Base-by-base conservation (phyloP, 1,140 invertebrate genomes). In the Pteromalus puparum region DNA sequence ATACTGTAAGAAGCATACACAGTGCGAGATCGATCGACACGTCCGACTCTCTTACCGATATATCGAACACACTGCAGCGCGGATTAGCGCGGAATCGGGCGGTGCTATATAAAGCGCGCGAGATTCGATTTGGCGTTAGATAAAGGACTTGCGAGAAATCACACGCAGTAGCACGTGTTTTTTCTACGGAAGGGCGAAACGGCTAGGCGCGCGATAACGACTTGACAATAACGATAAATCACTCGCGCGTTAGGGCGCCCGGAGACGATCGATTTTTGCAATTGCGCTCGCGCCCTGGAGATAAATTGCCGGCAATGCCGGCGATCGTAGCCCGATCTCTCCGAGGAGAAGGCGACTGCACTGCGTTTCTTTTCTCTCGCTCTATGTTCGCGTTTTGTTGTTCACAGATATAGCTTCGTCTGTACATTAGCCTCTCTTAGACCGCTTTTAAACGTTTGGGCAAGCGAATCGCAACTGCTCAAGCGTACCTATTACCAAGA, bases 161-260 rank as follows among this genome's bases (percentile, higher is more conserved):
- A 24, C 42, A 13, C 30, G 72, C 72, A n/a, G 15, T 21, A 18
- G 15, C 21, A 61, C 34, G 73, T 74, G 73, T 74, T 74, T 74
- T 10, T 24, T 61, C 26, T 65, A 67, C 38, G 24, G n/a, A 78
- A 61, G 75, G 53, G 28, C 72, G 82, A 84, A 84, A 84, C 73
- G 68, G 76, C 82, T 48, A 4, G 3, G 21, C 10, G 68, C 34
- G 78, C 65, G 80, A 85, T 85, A 85, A 85, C 79, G 84, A 82
- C 84, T 85, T 73, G 84, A 85, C 81, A 82, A 86, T 86, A 84
- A 88, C 89, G 87, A 90, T 91, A 90, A 90, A 90, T 91, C 88
- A 90, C 68, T 42, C 12, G 75, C 78, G 85, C 77, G 87, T 88
- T 88, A 88, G 84, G 80, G 86, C 82, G 85, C 67, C 65, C 18